Evolutionary conservation across 92 coral and sea anemone species (phyloP).

Genomic region (Umimayanthus chanpuru): DNA sequence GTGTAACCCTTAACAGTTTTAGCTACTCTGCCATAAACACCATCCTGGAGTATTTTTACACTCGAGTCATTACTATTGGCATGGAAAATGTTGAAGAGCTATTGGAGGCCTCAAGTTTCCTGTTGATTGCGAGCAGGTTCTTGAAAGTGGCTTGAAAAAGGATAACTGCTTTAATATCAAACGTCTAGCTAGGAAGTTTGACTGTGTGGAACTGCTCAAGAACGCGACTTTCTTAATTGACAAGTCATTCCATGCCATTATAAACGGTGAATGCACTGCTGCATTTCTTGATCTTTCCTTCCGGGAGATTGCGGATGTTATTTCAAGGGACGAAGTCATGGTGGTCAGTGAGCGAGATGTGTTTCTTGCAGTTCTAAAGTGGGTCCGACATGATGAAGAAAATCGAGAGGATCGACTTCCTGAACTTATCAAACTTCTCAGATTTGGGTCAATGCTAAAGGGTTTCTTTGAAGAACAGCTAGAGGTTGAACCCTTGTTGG

Average conservation of each 20-base stretch:
- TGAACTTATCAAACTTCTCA: conserved; percentile 48
- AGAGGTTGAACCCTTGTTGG: conserved; percentile 50
- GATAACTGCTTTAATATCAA: conserved; percentile 71
- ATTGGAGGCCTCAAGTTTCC: conserved; percentile 76
- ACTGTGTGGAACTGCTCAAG: conserved; percentile 51
- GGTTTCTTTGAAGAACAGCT: conserved; percentile 53
- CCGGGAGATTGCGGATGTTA: conserved; percentile 44
- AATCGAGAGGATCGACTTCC: conserved; percentile 53
- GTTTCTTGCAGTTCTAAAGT: conserved; percentile 65
- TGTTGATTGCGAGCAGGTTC: conserved; percentile 71
- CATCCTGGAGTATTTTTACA: conserved; percentile 81
- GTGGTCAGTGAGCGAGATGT: conserved; percentile 71
- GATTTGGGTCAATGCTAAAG: conserved; percentile 49
- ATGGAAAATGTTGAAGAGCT: conserved; percentile 66
- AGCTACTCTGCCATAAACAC: conserved; percentile 61
- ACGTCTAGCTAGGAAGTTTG: conserved; percentile 71
- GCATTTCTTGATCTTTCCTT: conserved; percentile 66
- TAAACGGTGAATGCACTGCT: conserved; percentile 43
- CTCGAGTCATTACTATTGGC: conserved; percentile 63
- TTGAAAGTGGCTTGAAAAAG: conserved; percentile 48
- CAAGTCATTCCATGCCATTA: conserved; percentile 53
- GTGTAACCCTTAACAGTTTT: conserved; percentile 56
- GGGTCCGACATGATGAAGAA: conserved; percentile 62
- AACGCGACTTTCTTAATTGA: conserved; percentile 63
- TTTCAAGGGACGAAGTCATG: conserved; percentile 61